Evolutionary conservation across 2,797 vertebrate species (phyloP).

Genomic region (Enteromius argenteus): DNA sequence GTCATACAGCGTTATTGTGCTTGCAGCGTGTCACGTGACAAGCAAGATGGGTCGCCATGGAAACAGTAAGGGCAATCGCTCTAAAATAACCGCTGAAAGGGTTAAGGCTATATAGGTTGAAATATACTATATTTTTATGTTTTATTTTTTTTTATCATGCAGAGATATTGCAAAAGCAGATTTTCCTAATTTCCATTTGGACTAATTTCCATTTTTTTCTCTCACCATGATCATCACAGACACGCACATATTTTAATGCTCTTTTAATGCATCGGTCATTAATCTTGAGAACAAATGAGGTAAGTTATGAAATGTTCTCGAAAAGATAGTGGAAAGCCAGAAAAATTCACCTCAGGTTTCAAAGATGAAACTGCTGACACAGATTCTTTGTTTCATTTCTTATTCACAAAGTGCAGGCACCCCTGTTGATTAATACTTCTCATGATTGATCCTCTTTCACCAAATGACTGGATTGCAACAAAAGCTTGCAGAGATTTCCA

Average conservation of each 20-base stretch:
- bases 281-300: conserved; percentile 35
- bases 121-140: not conserved
- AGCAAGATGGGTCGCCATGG: too few relatives aligned
- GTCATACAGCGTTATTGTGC: too few relatives aligned
- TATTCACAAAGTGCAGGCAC: conserved; percentile 51
- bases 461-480: conserved; percentile 21
- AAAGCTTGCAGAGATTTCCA: conserved; percentile 35
- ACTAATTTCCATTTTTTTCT: conserved; percentile 8
- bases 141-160: not conserved
- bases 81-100: too few relatives aligned
- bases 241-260: conserved; percentile 27
- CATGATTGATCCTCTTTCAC: conserved; percentile 41
- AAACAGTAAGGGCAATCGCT: too few relatives aligned
- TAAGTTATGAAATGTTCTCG: conserved; percentile 30
- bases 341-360: conserved; percentile 31
- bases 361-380: conserved; percentile 49
- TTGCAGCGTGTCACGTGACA: too few relatives aligned
- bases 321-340: conserved; percentile 49
- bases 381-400: conserved; percentile 40
- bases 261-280: conserved; percentile 32
- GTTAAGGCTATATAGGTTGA: not conserved
- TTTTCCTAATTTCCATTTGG: conserved; percentile 9
- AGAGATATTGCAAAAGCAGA: not conserved
- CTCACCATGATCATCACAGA: not conserved
- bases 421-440: conserved; percentile 51